Percentiles rank a stretch among this genome's conserved stretches.
phyloP scores from a whole-genome alignment of 2,888 invertebrate genomes.

The Heliothis peltigera region DNA sequence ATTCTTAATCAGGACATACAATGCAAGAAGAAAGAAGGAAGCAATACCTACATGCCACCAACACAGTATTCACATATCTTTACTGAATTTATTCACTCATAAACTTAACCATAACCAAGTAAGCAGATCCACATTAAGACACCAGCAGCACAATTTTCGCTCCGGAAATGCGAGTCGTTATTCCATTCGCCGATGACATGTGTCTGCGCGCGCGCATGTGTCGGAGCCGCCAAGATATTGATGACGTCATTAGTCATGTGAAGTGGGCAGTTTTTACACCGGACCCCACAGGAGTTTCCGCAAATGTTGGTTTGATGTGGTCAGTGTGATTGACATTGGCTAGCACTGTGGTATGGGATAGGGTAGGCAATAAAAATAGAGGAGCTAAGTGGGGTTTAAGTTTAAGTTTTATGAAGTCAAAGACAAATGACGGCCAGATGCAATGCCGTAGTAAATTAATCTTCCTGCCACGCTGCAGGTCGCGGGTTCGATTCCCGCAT shows the following conservation, averaged over 20 bases:
- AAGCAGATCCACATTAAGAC: slow-evolving; percentile 60
- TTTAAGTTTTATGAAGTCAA: no score
- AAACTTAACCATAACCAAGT: not conserved
- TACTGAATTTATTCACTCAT: no score
- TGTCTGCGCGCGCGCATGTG: slow-evolving; percentile 79
- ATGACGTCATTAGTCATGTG: slow-evolving; percentile 87
- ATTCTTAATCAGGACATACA: no score
- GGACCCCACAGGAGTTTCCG: slow-evolving; percentile 79
- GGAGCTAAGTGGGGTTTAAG: not conserved
- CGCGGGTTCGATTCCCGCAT: no score
- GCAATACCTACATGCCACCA: no score
- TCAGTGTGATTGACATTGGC: slow-evolving; percentile 34
- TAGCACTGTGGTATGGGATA: not conserved
- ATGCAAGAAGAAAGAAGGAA: no score
- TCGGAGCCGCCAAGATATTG: slow-evolving; percentile 80
- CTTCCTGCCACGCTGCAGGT: no score
- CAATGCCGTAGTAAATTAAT: no score
- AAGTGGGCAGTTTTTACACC: slow-evolving; percentile 68
- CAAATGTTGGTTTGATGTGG: slow-evolving; percentile 54
- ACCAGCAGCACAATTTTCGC: slow-evolving; percentile 61
- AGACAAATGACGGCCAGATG: no score
- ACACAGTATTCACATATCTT: no score
- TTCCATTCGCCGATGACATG: slow-evolving; percentile 80
- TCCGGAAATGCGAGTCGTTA: slow-evolving; percentile 84
- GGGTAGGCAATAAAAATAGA: not conserved